phyloP scores from a whole-genome alignment of 1,140 invertebrate species.

The Polypedilum pembai region DNA sequence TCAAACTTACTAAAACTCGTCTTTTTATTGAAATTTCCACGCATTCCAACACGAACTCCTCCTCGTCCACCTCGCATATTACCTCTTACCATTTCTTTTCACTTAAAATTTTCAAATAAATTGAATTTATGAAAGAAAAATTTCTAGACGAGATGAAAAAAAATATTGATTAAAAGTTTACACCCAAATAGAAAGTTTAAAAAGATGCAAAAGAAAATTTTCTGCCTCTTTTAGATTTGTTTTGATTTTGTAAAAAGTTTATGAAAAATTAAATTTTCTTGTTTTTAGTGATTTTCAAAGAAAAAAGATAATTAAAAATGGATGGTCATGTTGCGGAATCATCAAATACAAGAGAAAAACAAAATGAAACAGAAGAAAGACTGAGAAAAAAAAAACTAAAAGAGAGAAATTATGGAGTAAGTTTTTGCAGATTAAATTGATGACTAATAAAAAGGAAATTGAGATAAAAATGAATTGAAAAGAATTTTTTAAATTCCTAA shows the following conservation, averaged over 20 bases:
- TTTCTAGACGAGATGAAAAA: not conserved
- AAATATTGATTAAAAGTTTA: slow-evolving; percentile 7
- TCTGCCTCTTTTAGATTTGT: not conserved
- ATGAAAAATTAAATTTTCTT: too few species aligned
- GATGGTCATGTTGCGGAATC: slow-evolving; percentile 11
- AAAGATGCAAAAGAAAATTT: slow-evolving; percentile 1
- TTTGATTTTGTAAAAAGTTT: not conserved
- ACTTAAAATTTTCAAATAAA: not conserved
- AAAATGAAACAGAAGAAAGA: not conserved
- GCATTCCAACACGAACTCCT: slow-evolving; percentile 20
- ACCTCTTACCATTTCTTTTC: slow-evolving; percentile 31
- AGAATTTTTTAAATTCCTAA: too few species aligned
- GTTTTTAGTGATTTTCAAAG: too few species aligned
- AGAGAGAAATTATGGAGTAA: slow-evolving; percentile 23
- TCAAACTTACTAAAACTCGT: not conserved
- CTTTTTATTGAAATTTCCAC: not conserved
- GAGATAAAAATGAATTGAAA: too few species aligned
- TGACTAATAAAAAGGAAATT: too few species aligned
- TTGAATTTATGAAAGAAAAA: not conserved
- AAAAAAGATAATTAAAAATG: not conserved
- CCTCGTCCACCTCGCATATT: slow-evolving; percentile 21
- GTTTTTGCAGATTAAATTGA: not conserved
- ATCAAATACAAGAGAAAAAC: not conserved
- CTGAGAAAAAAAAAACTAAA: not conserved
- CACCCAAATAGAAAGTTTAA: not conserved